Percentiles rank a stretch among this genome's conserved stretches.
Conservation (phyloP, 2,113 vertebrate species). For the Lepisosteus osseus region DNA sequence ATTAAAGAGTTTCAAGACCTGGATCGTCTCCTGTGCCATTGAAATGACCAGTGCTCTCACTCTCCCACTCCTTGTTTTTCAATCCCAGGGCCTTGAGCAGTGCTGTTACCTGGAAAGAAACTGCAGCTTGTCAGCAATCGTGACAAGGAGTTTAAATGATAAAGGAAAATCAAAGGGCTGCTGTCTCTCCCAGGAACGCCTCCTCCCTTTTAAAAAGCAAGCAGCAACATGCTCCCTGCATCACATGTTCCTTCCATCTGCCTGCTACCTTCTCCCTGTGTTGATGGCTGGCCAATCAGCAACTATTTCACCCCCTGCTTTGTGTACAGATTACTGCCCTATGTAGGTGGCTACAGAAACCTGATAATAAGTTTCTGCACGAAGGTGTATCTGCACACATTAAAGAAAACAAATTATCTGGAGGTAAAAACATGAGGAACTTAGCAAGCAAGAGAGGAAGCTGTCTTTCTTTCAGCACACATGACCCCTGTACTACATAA, state of each 20-base stretch:
- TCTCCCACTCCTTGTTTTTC: too few relatives aligned
- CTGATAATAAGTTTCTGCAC: constrained; percentile 22
- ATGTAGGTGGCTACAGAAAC: constrained; percentile 23
- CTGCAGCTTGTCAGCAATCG: neutral
- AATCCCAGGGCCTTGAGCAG: neutral
- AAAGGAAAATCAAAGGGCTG: constrained; percentile 16
- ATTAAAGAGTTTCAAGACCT: neutral
- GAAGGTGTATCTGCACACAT: neutral
- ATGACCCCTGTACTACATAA: neutral
- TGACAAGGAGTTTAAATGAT: neutral
- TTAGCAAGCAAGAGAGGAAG: neutral
- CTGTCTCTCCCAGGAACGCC: constrained; percentile 6
- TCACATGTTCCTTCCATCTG: constrained; percentile 5
- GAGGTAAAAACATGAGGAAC: neutral
- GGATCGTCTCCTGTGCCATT: neutral
- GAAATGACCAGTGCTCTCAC: neutral
- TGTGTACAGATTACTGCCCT: constrained; percentile 11
- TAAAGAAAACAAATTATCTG: neutral
- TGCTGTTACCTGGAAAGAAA: constrained; percentile 1
- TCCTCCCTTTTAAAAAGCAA: constrained; percentile 21
- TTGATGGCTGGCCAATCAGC: constrained; percentile 10
- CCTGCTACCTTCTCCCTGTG: constrained; percentile 16
- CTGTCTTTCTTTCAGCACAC: too few relatives aligned
- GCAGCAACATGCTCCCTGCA: constrained; percentile 13
- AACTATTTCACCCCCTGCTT: constrained; percentile 5